Conservation (phyloP, 2,888 invertebrate species). For the Aporophyla nigra region DNA sequence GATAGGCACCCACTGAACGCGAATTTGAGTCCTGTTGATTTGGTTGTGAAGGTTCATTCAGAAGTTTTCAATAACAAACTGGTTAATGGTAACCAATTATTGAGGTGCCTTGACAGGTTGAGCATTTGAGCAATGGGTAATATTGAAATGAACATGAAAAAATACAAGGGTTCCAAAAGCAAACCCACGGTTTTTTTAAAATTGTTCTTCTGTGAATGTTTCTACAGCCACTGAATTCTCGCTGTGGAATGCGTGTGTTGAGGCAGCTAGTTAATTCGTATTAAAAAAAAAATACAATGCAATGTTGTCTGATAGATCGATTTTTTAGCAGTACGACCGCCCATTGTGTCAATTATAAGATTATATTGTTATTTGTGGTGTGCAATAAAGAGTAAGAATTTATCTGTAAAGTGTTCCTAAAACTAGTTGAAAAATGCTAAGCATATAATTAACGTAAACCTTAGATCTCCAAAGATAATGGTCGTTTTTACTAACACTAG, state of each 20-base stretch:
- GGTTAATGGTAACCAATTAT: neutral
- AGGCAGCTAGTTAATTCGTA: neutral
- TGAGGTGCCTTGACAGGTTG: neutral
- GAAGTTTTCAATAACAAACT: neutral
- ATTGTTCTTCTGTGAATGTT: neutral
- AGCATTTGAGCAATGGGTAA: too few species aligned
- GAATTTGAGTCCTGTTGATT: neutral
- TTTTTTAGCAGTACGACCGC: too few species aligned
- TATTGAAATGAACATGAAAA: too few species aligned
- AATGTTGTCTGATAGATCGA: neutral
- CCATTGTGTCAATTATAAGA: too few species aligned
- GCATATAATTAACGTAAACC: too few species aligned
- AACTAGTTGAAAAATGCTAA: neutral
- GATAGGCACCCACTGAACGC: neutral
- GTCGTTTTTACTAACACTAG: neutral
- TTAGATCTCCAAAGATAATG: neutral
- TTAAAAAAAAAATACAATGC: neutral
- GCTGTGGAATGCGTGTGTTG: neutral
- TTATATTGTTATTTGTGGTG: neutral
- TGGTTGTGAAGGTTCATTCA: conserved; percentile 1
- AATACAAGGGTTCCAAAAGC: neutral
- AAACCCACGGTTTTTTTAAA: neutral
- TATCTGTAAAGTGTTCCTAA: neutral
- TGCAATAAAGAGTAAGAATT: neutral
- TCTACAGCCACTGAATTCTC: neutral